A percentile compares a stretch with the other conserved stretches of the same genome.
Conservation (phyloP, 2,888 invertebrate species). For the Cordylochernes scorpioides region DNA sequence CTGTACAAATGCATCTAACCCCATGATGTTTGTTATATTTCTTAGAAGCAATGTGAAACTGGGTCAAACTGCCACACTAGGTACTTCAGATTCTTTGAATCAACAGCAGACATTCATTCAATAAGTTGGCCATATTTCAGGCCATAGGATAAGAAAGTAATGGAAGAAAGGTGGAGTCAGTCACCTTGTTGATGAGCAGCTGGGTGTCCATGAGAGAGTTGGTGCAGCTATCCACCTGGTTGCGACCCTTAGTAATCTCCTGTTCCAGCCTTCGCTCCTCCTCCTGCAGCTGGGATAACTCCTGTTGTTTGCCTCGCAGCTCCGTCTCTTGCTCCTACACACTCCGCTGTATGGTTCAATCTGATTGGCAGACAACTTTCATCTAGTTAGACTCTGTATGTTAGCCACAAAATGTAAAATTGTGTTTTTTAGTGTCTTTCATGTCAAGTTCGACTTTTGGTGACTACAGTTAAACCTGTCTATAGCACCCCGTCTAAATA, state of each 20-base stretch:
- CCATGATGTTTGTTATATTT: too few relatives aligned
- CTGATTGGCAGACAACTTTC: too few relatives aligned
- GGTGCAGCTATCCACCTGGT: constrained; percentile 38
- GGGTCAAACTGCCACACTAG: neutral
- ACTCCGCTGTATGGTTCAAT: too few relatives aligned
- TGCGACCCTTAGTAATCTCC: constrained; percentile 37
- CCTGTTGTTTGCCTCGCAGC: constrained; percentile 45
- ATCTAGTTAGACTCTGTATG: too few relatives aligned
- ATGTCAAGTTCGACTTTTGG: too few relatives aligned
- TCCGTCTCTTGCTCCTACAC: constrained; percentile 56
- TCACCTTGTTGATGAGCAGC: constrained; percentile 55
- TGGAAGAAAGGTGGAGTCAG: constrained; percentile 1
- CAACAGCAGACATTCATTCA: neutral
- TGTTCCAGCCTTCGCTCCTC: constrained; percentile 49
- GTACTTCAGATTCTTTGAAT: too few relatives aligned
- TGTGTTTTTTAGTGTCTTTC: too few relatives aligned
- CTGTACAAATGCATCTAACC: too few relatives aligned
- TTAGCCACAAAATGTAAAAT: too few relatives aligned
- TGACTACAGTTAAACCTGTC: too few relatives aligned
- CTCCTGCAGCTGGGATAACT: constrained; percentile 44
- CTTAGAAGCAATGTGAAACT: neutral
- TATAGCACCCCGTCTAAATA: too few relatives aligned
- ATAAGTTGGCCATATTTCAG: neutral
- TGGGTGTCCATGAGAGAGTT: constrained; percentile 48
- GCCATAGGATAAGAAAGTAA: too few relatives aligned